Base-by-base conservation (phyloP, 1,140 invertebrate species). In the Zaprionus africanus region DNA sequence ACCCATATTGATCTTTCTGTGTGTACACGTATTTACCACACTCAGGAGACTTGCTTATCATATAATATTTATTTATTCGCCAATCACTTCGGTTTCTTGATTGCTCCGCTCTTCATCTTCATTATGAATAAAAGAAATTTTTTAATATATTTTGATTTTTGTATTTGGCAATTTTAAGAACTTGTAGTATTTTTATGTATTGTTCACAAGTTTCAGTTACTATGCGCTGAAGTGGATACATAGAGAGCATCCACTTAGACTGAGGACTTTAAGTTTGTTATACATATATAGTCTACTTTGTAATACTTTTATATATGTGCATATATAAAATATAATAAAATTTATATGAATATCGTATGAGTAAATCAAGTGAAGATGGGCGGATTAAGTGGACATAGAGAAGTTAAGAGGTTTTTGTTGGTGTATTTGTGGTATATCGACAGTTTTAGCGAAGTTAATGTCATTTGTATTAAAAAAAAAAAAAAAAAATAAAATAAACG, bases 41-140 rank as follows among this genome's bases (percentile, higher is more conserved):
- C 4, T 19, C 17, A 49, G 17, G 43, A 7, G 46, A 49, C 11
- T 22, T 49, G n/a, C 9, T 51, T 13, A 51, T 19, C 19, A 51
- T 46, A 46, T 13, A 51, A 22, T 49, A 49, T 49, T 51, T 51
- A 51, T 51, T 51, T 51, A 51, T 51, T 24, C 24, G 46, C 19
- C 46, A 24, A 51, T 51, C 9, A 13, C 19, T 22, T 22, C 4
- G 19, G 19, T 22, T 5, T 4, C 4, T 24, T 2, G 7, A 13
- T 34, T 34, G 3, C 9, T 34, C 11, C 31, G 31, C 11, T 34
- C 31, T 34, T 34, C 9, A 34, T 34, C 31, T 34, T 34, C 31
- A 34, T 34, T 9, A 34, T 34, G 31, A 34, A 34, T 34, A 34
- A 34, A 34, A 11, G 9, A 34, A 34, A 9, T 3, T 34, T 11